Percentiles rank a stretch among this genome's conserved stretches.
phyloP scores from a whole-genome alignment of 2,888 invertebrate genomes.

The Aphrophora alni region DNA sequence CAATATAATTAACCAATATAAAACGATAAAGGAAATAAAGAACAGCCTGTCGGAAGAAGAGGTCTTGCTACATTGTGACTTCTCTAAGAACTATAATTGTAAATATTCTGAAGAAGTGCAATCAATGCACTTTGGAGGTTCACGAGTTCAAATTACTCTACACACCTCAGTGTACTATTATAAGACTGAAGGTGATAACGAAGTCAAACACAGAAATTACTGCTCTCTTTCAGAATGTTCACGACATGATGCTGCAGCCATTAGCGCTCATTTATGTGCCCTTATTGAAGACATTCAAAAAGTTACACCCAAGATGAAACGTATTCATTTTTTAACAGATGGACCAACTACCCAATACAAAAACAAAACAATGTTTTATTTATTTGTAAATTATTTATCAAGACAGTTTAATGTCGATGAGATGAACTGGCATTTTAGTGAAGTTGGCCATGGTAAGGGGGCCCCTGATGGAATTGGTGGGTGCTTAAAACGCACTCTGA shows the following conservation, averaged over 20 bases:
- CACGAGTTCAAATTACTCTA: background rate
- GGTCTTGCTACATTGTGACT: constrained; percentile 20
- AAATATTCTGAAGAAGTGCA: constrained; percentile 25
- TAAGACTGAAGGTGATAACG: background rate
- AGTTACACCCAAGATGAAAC: constrained; percentile 44
- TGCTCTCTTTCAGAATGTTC: constrained; percentile 53
- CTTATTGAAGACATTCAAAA: constrained; percentile 47
- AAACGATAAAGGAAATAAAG: constrained; percentile 11
- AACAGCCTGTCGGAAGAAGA: constrained; percentile 13
- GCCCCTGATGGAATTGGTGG: constrained; percentile 55
- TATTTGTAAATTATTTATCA: constrained; percentile 50
- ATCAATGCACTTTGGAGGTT: constrained; percentile 19
- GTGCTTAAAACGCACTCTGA: constrained; percentile 54
- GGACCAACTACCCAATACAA: constrained; percentile 54
- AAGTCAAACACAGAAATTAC: constrained; percentile 36
- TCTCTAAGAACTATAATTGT: constrained; percentile 14
- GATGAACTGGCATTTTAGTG: constrained; percentile 52
- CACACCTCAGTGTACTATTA: constrained; percentile 11
- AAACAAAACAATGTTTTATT: constrained; percentile 54
- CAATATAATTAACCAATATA: constrained; percentile 23
- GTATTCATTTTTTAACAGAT: constrained; percentile 54
- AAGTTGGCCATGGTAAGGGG: constrained; percentile 54
- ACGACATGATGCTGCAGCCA: constrained; percentile 50
- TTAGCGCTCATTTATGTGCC: constrained; percentile 53
- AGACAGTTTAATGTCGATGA: constrained; percentile 48